Conservation (phyloP, 1,140 invertebrate genomes). For the Dendrolimus punctatus region DNA sequence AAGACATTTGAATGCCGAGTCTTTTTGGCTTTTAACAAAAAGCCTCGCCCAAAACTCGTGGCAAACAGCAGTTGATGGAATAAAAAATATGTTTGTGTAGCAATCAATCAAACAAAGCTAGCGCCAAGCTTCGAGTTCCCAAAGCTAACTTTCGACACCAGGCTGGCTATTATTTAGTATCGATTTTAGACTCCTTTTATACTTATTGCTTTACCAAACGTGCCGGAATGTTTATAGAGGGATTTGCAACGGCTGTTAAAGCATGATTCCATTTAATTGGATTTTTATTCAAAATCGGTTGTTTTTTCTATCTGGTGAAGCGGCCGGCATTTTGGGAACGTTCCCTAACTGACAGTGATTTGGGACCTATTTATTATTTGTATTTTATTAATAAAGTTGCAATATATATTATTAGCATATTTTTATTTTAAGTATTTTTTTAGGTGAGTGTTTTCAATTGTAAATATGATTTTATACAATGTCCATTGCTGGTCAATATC, state of each 20-base stretch:
- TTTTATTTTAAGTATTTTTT: slow-evolving; percentile 3
- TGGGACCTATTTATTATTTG: slow-evolving; percentile 1
- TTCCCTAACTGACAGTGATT: slow-evolving; percentile 1
- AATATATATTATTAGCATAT: too few species aligned
- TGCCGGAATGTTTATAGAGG: slow-evolving; percentile 35
- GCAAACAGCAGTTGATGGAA: slow-evolving; percentile 4
- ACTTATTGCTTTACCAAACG: slow-evolving; percentile 32
- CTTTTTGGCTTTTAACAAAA: too few species aligned
- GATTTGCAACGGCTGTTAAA: slow-evolving; percentile 35
- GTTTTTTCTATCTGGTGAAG: slow-evolving; percentile 9
- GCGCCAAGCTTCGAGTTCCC: slow-evolving; percentile 26
- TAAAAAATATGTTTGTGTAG: slow-evolving; percentile 52
- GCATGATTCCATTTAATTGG: slow-evolving; percentile 30
- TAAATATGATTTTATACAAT: too few species aligned
- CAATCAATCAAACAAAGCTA: slow-evolving; percentile 60
- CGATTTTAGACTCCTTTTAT: slow-evolving; percentile 45
- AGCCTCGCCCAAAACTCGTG: too few species aligned
- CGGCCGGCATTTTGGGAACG: not conserved
- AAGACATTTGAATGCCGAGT: too few species aligned
- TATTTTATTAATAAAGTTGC: too few species aligned
- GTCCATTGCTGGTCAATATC: too few species aligned
- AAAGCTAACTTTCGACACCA: slow-evolving; percentile 47
- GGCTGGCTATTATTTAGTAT: slow-evolving; percentile 47
- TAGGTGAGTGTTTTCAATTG: not conserved
- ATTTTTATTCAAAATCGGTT: slow-evolving; percentile 24